Evolutionary conservation across 2,797 vertebrate genomes (phyloP), one percentile per base, ranked within the genome.

Genomic region (Natrix natrix): DNA sequence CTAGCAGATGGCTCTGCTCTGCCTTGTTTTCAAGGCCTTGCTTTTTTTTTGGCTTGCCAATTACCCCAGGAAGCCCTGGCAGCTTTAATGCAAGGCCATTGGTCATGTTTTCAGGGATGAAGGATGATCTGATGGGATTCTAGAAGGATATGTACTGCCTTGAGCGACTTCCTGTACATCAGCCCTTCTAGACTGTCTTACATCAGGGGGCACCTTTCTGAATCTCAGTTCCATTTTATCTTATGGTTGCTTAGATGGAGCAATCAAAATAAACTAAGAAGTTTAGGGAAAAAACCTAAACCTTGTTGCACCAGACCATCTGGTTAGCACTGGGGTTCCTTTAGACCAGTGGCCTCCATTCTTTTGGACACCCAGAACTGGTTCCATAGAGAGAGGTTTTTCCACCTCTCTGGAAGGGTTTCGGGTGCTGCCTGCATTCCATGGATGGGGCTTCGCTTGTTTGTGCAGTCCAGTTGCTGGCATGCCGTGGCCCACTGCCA

Each of bases 1-100:
- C 32, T 89, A 52, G 87, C 93, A 92, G 93, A 89, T 94, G 91
- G 89, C 89, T 91, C 32, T 57, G 37, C 66, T 88, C 88, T 52
- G 66, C 60, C 63, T 78, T n/a, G 28, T 28, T 59, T 61, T 28
- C 48, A 54, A 66, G 56, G 26, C 83, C 66, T 89, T 91, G 87
- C 56, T 91, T 91, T 93, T 86, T 93, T 86, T 37, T 66, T n/a
- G 26, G 6, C 60, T 56, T 37, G 43, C 90, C 57, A 37, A 14
- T 24, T 66, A 54, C 61, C 48, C 28, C 24, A 8, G 54, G 12
- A 56, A 83, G n/a, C 56, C 66, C n/a, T 17, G 13, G 48, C 69
- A 90, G 32, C 63, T 59, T 66, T 83, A 69, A 43, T 37, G 52
- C 69, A 55, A 8, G 8, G 88, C 26, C 32, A 48, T 83, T 87